Evolutionary conservation across 2,113 vertebrate genomes (phyloP), one percentile per base, ranked within the genome.

Genomic region (Lethenteron camtschaticum): DNA sequence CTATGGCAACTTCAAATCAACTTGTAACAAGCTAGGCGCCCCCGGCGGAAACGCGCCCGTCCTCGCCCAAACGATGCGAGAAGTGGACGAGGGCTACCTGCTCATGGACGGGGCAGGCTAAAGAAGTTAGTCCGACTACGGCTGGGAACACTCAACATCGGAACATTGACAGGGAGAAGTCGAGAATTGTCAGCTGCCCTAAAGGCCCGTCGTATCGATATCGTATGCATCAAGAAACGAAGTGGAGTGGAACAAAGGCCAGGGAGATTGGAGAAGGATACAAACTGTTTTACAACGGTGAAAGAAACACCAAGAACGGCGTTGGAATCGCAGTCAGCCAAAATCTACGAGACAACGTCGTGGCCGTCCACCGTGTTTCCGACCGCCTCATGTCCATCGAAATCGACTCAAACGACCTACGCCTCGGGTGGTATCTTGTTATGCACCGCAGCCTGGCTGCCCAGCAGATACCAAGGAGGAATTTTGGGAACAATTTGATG

Each of bases 211-310:
- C 69, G 20, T 57, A 69, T 69, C 69, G 69, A 69, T 10, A 69
- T 69, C 69, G 69, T 8, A 57, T 69, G 69, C 69, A 2, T 69
- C 69, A 69, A 69, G 69, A 69, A 69, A 69, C 69, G 18, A 69
- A 69, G 55, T 69, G 69, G 69, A 69, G 14, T n/a, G 69, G 69
- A 56, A 57, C 69, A 10, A 69, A 69, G 69, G 6, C 69, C n/a
- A 69, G 69, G 20, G 69, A 69, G n/a, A 69, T 69, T 55, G 69
- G 69, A 55, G 1, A 69, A 55, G 69, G 69, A 20, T 69, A 56
- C 20, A 69, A 69, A 7, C 20, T 69, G 57, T 69, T 69, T 11
- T 69, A 69, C 41, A 69, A 69, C 20, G 69, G 69, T 57, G 16
- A 69, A 14, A 10, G 9, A 57, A 55, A 55, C 55, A 69, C 18